Percentiles rank a stretch among this genome's conserved stretches.
These are phyloP conservation scores for Desmodus rotundus DNA, from an alignment of 2,113 vertebrate species.

Conservation along the genomic window DNA sequence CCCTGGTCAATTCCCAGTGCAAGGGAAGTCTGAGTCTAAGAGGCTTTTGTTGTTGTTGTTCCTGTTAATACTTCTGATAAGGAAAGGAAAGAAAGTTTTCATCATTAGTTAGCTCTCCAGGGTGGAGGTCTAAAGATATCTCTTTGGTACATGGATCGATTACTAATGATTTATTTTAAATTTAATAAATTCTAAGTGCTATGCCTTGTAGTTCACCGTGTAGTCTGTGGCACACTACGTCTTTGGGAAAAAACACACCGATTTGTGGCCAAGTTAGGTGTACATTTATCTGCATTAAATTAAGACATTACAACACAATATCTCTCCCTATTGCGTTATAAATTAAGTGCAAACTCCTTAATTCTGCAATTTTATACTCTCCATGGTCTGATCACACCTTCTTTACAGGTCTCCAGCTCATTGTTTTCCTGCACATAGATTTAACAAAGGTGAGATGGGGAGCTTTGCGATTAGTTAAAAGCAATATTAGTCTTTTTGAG, in stretches of 20 bases:
- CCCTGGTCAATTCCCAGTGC: neutral
- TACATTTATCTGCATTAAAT: neutral
- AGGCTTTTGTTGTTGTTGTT: no score
- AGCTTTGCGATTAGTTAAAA: neutral
- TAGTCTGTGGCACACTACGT: neutral
- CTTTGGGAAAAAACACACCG: neutral
- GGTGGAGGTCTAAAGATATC: neutral
- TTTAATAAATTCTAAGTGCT: neutral
- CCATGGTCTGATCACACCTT: neutral
- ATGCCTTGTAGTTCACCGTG: neutral
- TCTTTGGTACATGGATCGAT: neutral
- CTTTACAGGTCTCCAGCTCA: neutral
- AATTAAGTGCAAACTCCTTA: neutral
- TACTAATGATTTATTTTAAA: neutral
- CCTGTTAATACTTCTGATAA: neutral
- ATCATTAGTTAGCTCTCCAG: neutral
- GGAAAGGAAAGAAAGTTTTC: neutral
- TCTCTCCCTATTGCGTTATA: neutral
- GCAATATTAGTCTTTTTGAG: neutral
- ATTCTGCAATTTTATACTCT: neutral
- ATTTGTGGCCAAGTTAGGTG: neutral
- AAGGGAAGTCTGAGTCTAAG: neutral
- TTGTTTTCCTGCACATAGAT: neutral
- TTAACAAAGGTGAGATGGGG: neutral
- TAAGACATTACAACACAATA: neutral